Evolutionary conservation across 2,888 invertebrate species (phyloP).

Genomic region (Polymixis flavicincta): DNA sequence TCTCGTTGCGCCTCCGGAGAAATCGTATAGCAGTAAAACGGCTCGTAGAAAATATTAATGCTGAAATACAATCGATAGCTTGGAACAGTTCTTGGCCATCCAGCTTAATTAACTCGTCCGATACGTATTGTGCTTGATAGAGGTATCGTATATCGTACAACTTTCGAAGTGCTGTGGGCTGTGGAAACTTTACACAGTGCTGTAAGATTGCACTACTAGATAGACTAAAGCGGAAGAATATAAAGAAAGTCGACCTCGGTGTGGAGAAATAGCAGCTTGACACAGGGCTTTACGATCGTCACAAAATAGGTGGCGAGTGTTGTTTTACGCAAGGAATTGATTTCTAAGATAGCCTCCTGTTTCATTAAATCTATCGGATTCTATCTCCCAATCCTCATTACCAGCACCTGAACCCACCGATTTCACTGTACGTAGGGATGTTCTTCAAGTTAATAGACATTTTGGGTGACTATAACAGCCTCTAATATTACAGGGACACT

Average conservation of each 20-base stretch:
- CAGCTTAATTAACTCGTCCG: slow-evolving; percentile 75
- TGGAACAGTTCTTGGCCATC: slow-evolving; percentile 65
- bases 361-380: not conserved
- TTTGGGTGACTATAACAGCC: not conserved
- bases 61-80: slow-evolving; percentile 69
- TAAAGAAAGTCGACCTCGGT: not conserved
- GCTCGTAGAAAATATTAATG: slow-evolving; percentile 68
- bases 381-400: not conserved
- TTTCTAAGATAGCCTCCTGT: not conserved
- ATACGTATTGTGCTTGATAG: slow-evolving; percentile 75
- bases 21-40: slow-evolving; percentile 76
- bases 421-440: not conserved
- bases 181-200: slow-evolving; percentile 52
- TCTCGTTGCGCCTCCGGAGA: slow-evolving; percentile 69
- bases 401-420: not conserved
- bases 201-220: slow-evolving; percentile 16
- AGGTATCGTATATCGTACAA: slow-evolving; percentile 75
- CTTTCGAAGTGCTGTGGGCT: slow-evolving; percentile 62
- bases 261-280: not conserved
- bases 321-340: not conserved
- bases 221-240: slow-evolving; percentile 8
- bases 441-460: not conserved
- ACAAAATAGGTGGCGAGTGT: not conserved
- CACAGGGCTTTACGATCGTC: slow-evolving; percentile 1
- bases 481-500: not conserved